Base-by-base conservation (phyloP, 2,797 vertebrate genomes). In the Sebastes aleutianus region DNA sequence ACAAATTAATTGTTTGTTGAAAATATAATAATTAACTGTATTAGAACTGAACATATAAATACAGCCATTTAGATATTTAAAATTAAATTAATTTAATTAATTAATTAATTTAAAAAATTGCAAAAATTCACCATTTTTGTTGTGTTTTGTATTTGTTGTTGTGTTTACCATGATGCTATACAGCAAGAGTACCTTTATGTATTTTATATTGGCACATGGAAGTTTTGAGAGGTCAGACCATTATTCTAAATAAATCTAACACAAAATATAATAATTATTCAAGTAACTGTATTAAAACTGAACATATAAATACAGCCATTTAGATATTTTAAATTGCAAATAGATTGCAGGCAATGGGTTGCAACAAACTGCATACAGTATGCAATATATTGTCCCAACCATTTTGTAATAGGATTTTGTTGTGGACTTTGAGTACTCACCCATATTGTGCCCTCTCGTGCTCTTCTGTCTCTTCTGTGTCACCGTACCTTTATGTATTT, bases 361-460 rank as follows among this genome's bases (percentile, higher is more conserved):
- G 20, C 2, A 64, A 24, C 22, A 68, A 22, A 70, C 4, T 39
- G 4, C 54, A 5, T 11, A 69, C 4, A 39, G 5, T 47, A 26
- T 68, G 12, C 39, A 31, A 50, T 26, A 61, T 5, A 14, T 20
- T 64, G 24, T 68, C 11, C 18, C 14, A 39, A 4, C 18, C 0
- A 4, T 50, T 59, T 56, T 53, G 6, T 39, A 2, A 6, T 8
- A 39, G 3, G 10, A 22, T 65, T 64, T 58, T 53, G 22, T 76
- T 14, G 16, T 6, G 58, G 6, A 64, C 56, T 10, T 54, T 18
- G 16, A 3, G 8, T 65, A 82, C 93, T 93, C 70, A 91, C 89
- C 89, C 89, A 94, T 90, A 76, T 70, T 93, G 82, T 89, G 82
- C 50, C 74, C 72, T 78, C 50, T 70, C 61, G 13, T 16, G 13